phyloP scores from a whole-genome alignment of 2,113 vertebrate species.

The Trogon melanurus region DNA sequence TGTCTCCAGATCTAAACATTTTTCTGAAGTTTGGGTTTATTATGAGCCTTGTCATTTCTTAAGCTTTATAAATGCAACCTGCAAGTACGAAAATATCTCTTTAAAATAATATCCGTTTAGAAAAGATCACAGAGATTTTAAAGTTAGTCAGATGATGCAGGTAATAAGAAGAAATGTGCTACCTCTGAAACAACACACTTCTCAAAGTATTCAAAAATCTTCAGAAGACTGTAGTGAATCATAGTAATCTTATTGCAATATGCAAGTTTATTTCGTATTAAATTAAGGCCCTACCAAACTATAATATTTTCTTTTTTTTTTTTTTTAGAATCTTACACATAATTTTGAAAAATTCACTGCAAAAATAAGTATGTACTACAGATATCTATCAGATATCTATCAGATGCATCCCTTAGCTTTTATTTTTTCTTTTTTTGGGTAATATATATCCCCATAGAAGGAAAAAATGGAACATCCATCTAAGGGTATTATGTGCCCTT shows the following conservation, averaged over 20 bases:
- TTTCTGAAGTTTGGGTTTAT: neutral
- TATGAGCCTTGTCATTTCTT: neutral
- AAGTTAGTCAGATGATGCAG: neutral
- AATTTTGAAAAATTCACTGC: neutral
- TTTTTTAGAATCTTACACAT: neutral
- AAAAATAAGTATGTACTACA: neutral
- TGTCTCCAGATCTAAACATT: neutral
- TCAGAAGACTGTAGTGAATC: neutral
- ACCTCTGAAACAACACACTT: neutral
- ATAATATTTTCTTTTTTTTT: neutral
- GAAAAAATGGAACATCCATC: neutral
- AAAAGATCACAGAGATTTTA: neutral
- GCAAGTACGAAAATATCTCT: neutral
- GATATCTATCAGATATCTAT: neutral
- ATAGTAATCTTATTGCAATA: neutral
- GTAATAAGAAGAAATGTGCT: neutral
- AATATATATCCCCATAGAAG: neutral
- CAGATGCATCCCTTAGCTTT: neutral
- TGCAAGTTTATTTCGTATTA: neutral
- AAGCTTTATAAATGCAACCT: neutral
- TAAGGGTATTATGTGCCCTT: neutral
- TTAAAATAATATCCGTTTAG: neutral
- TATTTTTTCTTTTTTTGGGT: neutral
- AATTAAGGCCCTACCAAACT: neutral
- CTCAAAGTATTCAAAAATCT: neutral